Base-by-base conservation (phyloP, 2,888 invertebrate genomes). In the Apotomis turbidana region DNA sequence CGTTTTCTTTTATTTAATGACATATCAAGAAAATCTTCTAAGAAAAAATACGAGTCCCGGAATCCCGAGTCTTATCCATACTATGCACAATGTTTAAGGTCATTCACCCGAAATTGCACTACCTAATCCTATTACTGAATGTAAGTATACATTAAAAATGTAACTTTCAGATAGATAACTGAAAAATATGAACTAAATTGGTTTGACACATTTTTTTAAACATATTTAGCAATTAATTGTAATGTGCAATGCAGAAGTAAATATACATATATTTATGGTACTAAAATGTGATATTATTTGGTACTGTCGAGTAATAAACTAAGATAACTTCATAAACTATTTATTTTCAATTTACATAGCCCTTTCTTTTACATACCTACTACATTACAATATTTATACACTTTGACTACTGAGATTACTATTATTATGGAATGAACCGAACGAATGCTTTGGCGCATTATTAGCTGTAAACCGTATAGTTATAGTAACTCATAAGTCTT, bases 401-500 rank as follows among this genome's bases (percentile, higher is more conserved):
- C 49, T 63, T 9, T 49, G 63, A 12, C 38, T 66, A 60, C 46
- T 55, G 66, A 71, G 49, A 71, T 67, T 71, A 66, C 15, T 71
- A 57, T 10, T 49, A 49, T 41, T 49, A 15, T 51, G 49, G 12
- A 55, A 36, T 60, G 68, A 69, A 15, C 41, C 38, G 12, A 55
- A 36, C 61, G 68, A 69, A 69, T 69, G 60, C 9, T 70, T 70
- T 64, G 38, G 12, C 36, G 3, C 5, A 4, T 6, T 52, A 15
- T 71, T 54, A 61, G 58, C 67, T 61, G 13, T 61, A 1, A 68
- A 67, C 58, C 62, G 15, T 27, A 54, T 54, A 27, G 27, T 27
- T 27, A 27, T 27, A 27, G 27, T 27, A 27, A 27, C 51, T 64
- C 44, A 15, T 46, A 54, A 82, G 74, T 93, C 92, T 78, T 89